These are phyloP conservation scores for Rattus rattus DNA, from an alignment of 2,113 vertebrate genomes.

Conservation along the genomic window DNA sequence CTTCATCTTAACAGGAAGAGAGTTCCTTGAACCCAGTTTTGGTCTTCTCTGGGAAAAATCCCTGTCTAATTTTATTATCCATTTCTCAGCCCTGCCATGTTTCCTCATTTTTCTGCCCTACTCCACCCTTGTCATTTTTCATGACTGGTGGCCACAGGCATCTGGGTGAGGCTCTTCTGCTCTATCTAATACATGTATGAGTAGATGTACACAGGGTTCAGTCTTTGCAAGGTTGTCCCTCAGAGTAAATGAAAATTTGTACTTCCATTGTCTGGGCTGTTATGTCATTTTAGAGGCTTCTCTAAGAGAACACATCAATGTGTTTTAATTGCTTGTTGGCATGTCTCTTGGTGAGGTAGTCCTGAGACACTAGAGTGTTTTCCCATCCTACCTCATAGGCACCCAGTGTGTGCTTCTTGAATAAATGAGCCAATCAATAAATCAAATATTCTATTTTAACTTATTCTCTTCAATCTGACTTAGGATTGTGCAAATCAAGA, in stretches of 20 bases:
- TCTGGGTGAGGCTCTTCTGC: too few species aligned
- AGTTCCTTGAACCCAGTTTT: neutral
- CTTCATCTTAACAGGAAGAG: neutral
- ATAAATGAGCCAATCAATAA: neutral
- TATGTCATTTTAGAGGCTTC: neutral
- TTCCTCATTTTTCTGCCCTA: neutral
- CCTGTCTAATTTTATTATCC: neutral
- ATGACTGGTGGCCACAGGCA: too few species aligned
- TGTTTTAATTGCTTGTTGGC: neutral
- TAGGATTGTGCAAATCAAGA: conserved; percentile 46
- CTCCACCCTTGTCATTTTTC: neutral
- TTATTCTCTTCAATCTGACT: conserved; percentile 11
- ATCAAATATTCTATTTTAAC: neutral
- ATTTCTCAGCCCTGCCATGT: neutral
- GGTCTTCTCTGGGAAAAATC: neutral
- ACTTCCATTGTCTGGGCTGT: neutral
- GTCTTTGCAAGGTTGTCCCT: neutral
- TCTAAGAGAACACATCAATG: neutral
- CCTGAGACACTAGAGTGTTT: neutral
- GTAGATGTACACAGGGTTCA: neutral
- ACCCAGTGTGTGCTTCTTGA: neutral
- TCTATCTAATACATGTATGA: neutral
- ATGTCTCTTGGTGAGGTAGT: neutral
- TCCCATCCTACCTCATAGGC: neutral
- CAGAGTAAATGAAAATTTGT: neutral